Conservation (phyloP, 2,113 vertebrate species). For the Saguinus imperator region DNA sequence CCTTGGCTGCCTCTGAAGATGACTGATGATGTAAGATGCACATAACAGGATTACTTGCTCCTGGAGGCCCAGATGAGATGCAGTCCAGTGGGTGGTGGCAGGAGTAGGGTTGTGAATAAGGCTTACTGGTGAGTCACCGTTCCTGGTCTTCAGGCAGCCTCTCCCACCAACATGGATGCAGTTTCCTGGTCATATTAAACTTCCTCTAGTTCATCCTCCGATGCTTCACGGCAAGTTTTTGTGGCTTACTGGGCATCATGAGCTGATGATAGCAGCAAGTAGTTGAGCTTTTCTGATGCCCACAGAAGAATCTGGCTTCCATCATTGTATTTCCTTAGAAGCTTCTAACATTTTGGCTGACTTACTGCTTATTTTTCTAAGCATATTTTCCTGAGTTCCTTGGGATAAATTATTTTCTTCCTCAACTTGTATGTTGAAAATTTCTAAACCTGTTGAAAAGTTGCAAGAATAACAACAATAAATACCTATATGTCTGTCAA, state of each 20-base stretch:
- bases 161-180: background rate
- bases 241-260: background rate
- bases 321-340: background rate
- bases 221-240: background rate
- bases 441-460: background rate
- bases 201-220: background rate
- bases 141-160: background rate
- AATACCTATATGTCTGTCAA: background rate
- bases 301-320: background rate
- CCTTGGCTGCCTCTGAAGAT: background rate
- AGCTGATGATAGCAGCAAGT: background rate
- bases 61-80: background rate
- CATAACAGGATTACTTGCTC: background rate
- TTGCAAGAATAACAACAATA: background rate
- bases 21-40: background rate
- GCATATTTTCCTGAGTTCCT: background rate
- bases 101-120: background rate
- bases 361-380: background rate
- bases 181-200: background rate
- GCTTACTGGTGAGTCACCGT: background rate
- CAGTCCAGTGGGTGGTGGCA: background rate
- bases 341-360: background rate
- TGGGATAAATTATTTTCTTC: background rate
- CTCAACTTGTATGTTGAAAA: background rate
- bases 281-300: background rate